A percentile compares a stretch with the other conserved stretches of the same genome.
These are phyloP conservation scores for Rapana venosa DNA, from an alignment of 2,888 invertebrate species.

Conservation along the genomic window DNA sequence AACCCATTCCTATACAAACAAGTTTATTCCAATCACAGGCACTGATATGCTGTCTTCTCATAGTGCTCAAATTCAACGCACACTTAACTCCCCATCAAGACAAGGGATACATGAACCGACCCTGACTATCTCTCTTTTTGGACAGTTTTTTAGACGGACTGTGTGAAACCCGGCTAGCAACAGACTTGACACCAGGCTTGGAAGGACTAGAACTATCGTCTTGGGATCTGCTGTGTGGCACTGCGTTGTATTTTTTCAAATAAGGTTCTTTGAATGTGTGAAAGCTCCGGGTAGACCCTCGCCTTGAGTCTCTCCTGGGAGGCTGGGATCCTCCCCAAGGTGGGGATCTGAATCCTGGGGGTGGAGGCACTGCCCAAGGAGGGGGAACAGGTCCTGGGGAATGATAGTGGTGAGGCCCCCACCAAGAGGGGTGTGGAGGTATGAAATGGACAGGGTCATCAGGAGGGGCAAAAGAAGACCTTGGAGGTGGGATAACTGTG, in stretches of 20 bases:
- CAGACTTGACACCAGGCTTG: background rate
- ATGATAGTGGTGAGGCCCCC: background rate
- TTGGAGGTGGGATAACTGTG: constrained; percentile 37
- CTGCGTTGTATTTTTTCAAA: constrained; percentile 1
- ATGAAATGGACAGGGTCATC: constrained; percentile 38
- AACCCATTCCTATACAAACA: too few relatives aligned
- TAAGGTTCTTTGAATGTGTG: constrained; percentile 23
- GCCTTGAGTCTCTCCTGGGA: background rate
- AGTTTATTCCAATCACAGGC: too few relatives aligned
- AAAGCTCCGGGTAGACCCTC: background rate
- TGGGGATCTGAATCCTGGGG: background rate
- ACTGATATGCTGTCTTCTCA: too few relatives aligned
- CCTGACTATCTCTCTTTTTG: constrained; percentile 33
- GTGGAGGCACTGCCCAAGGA: background rate
- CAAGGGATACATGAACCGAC: constrained; percentile 37
- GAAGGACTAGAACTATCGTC: background rate
- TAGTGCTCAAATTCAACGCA: background rate
- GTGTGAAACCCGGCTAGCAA: background rate
- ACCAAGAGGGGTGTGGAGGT: constrained; percentile 36
- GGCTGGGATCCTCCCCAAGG: background rate
- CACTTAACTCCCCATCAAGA: background rate
- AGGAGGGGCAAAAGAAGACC: constrained; percentile 38
- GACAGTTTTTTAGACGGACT: constrained; percentile 38
- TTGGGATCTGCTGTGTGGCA: background rate
- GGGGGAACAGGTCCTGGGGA: constrained; percentile 15